These are phyloP conservation scores for Anseranas semipalmata DNA, from an alignment of 2,113 vertebrate species.

Conservation along the genomic window DNA sequence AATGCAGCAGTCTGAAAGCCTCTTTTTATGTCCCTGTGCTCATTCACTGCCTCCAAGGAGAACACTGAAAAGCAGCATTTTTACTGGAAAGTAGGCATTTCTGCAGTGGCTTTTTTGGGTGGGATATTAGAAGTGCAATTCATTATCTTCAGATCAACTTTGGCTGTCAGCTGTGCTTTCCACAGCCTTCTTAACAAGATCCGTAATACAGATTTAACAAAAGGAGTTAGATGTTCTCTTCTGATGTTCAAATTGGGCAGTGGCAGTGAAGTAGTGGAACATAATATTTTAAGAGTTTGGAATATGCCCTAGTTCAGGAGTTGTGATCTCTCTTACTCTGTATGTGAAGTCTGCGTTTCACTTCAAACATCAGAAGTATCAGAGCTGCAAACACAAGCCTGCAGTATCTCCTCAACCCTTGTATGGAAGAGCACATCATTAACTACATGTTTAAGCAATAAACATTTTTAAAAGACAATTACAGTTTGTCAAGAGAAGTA, in stretches of 20 bases:
- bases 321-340: neutral
- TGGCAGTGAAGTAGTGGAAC: neutral
- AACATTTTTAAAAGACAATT: neutral
- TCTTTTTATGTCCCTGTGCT: neutral
- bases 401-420: neutral
- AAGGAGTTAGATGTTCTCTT: neutral
- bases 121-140: neutral
- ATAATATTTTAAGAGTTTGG: neutral
- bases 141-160: neutral
- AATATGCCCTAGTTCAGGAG: neutral
- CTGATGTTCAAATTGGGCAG: neutral
- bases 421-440: neutral
- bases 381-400: neutral
- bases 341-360: fast-evolving
- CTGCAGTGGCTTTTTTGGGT: neutral
- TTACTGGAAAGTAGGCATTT: neutral
- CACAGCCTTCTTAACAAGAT: neutral
- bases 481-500: neutral
- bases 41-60: neutral
- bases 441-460: neutral
- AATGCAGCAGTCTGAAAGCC: neutral
- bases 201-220: neutral
- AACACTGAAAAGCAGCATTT: neutral
- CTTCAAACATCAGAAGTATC: neutral
- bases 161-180: neutral